These are phyloP conservation scores for Hemicordylus capensis DNA, from an alignment of 2,113 vertebrate genomes.

Conservation along the genomic window DNA sequence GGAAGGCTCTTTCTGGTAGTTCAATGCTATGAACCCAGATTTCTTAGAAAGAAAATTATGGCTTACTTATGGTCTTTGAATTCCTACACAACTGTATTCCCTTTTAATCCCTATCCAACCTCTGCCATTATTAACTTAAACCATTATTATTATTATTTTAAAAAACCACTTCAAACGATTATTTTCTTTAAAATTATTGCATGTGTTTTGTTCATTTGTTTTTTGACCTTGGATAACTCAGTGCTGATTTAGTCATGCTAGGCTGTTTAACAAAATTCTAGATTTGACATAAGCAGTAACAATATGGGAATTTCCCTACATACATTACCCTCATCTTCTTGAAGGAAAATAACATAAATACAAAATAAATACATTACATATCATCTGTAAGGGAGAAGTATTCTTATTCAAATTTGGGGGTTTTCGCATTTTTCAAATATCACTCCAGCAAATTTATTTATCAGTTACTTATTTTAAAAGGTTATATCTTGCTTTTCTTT, in stretches of 20 bases:
- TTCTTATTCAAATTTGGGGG: background rate
- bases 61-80: conserved; percentile 16
- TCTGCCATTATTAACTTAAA: background rate
- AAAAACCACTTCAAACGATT: background rate
- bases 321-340: background rate
- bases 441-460: no score
- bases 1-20: conserved; percentile 47
- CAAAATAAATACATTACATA: background rate
- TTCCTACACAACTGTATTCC: background rate
- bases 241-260: background rate
- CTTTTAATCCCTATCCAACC: background rate
- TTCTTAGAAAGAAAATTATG: background rate
- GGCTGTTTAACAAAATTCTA: background rate
- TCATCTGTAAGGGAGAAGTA: background rate
- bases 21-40: conserved; percentile 13
- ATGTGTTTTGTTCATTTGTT: background rate
- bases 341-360: background rate
- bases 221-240: background rate
- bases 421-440: background rate
- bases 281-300: background rate
- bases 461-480: no score
- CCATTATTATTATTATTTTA: background rate
- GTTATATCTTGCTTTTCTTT: background rate
- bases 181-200: background rate
- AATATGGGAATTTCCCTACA: background rate